A percentile compares a stretch with the other conserved stretches of the same genome.
Conservation (phyloP, 2,113 vertebrate species). For the Delphinapterus leucas region DNA sequence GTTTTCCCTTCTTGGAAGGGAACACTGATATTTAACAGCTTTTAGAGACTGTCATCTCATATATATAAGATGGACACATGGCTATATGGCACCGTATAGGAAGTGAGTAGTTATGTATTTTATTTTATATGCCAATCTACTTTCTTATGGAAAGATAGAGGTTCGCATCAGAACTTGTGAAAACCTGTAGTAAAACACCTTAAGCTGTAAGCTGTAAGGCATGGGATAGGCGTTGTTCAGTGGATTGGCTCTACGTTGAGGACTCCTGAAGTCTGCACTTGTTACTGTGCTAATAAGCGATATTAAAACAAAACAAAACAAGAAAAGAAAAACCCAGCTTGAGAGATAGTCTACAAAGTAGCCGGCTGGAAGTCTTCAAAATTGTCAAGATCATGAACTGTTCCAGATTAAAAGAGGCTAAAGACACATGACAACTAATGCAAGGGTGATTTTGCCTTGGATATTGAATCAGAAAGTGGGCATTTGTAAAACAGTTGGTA, state of each 20-base stretch:
- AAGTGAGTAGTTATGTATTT: constrained; percentile 50
- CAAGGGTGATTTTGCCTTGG: not conserved
- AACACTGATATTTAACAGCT: constrained; percentile 82
- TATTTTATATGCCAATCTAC: no score
- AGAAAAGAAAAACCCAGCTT: not conserved
- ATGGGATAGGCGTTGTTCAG: constrained; percentile 85
- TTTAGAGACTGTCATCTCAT: constrained; percentile 81
- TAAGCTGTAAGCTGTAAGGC: constrained; percentile 85
- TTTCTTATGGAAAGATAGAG: no score
- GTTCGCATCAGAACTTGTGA: no score
- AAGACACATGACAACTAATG: not conserved
- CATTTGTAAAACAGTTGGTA: not conserved
- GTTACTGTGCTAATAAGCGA: constrained; percentile 91
- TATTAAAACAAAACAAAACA: constrained; percentile 77
- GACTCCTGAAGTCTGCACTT: constrained; percentile 86
- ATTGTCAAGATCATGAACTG: not conserved
- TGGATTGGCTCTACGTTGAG: constrained; percentile 87
- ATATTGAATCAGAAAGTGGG: not conserved
- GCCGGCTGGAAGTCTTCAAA: not conserved
- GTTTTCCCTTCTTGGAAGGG: constrained; percentile 73
- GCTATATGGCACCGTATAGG: constrained; percentile 72
- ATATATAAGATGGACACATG: constrained; percentile 72
- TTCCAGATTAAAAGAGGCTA: not conserved
- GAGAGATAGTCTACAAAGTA: not conserved
- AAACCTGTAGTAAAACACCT: no score